These are phyloP conservation scores for Nomada goodeniana DNA, from an alignment of 2,888 invertebrate genomes.

Conservation along the genomic window DNA sequence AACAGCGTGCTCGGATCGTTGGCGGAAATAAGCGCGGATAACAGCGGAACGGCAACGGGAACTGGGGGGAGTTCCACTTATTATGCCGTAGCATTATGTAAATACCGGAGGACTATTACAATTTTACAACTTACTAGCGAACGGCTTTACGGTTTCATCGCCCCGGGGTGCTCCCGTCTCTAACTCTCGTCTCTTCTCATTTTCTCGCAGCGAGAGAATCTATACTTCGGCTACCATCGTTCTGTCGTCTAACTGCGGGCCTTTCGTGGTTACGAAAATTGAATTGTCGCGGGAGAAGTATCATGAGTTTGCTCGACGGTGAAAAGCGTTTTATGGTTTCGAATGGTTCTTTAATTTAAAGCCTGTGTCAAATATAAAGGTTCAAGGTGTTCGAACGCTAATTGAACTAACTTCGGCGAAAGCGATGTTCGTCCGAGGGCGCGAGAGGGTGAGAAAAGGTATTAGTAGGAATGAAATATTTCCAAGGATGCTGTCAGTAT, in stretches of 20 bases:
- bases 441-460: neutral
- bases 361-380: neutral
- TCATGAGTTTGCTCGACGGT: too few relatives aligned
- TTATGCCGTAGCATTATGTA: conserved; percentile 82
- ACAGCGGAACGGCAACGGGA: conserved; percentile 76
- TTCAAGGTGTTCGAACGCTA: neutral
- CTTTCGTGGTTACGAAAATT: conserved; percentile 44
- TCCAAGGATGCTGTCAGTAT: neutral
- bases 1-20: conserved; percentile 69
- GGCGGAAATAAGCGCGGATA: conserved; percentile 76
- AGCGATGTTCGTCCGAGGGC: neutral
- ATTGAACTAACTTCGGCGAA: neutral
- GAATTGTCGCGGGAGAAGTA: conserved; percentile 50
- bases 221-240: conserved; percentile 19
- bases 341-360: neutral
- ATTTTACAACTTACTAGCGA: conserved; percentile 82
- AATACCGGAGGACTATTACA: conserved; percentile 82
- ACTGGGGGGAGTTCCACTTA: conserved; percentile 80
- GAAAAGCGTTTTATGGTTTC: neutral
- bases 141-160: conserved; percentile 81
- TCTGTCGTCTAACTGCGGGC: neutral
- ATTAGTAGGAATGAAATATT: conserved; percentile 7
- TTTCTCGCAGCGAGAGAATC: neutral
- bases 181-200: conserved; percentile 44
- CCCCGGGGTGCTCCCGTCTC: conserved; percentile 59